Evolutionary conservation across 64 coral and sea anemone genomes (phyloP), one percentile per base, ranked within the genome.

Genomic region (Pachyseris speciosa): DNA sequence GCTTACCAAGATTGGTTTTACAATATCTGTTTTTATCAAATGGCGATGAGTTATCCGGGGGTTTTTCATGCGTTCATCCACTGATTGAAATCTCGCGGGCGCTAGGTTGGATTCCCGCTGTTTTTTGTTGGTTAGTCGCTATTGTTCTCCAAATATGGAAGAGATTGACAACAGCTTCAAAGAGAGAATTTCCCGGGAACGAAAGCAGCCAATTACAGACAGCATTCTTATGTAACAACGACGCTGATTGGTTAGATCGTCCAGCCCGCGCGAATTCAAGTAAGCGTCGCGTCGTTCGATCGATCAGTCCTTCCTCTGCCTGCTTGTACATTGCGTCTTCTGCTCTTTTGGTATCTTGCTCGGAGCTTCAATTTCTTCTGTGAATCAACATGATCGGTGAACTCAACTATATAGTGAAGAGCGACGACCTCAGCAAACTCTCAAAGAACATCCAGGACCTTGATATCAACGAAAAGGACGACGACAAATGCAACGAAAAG

Each of bases 201-300:
- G n/a, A 55, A 9, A 58, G n/a, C 27, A 60, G 37, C 94, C 94
- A 96, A 96, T 96, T 39, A 84, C 4, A 84, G 55, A 16, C 16
- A 9, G 53, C 40, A 64, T 5, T 28, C 48, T 63, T 38, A 22
- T 25, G 9, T 74, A 67, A 24, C 37, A 67, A 12, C 1, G 30
- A 20, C 17, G 28, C 27, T 96, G 74, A 96, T 96, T 96, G 94
- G 94, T 30, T 66, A n/a, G 37, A 65, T 67, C 32, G 4, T 5
- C 32, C 79, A 1, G 15, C 51, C 61, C 89, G 89, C 89, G 94
- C 94, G 74, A 96, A 96, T 72, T 96, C 38, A 71, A 37, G 60
- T 64, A 15, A 64, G 70, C 49, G 40, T 75, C 79, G 44, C 59
- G 60, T 90, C 67, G 19, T 27, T 57, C 43, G 9, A 11, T 13